Evolutionary conservation across 1,140 invertebrate species (phyloP).

Genomic region (Lineus longissimus): DNA sequence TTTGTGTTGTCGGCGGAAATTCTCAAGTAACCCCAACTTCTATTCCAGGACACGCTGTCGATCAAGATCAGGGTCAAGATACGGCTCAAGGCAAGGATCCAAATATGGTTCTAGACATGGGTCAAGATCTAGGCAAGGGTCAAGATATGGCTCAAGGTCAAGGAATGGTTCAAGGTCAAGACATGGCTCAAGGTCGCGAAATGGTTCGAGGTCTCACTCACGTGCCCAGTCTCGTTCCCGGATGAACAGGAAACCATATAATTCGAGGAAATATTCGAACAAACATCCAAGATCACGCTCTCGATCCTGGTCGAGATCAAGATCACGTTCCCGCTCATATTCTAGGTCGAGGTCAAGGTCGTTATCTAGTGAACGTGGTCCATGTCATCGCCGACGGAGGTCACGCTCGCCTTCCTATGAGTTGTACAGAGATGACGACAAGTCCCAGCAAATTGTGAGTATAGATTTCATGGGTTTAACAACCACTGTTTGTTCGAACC

Average conservation of each 20-base stretch:
- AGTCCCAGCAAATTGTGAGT: conserved; percentile 35
- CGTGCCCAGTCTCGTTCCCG: not conserved
- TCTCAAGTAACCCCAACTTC: too few species aligned
- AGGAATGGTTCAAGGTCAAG: conserved; percentile 15
- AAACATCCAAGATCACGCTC: not conserved
- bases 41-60: not conserved
- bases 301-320: conserved; percentile 11
- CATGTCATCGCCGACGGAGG: too few species aligned
- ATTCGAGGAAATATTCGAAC: not conserved
- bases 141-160: conserved; percentile 27
- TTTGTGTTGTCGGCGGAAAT: too few species aligned
- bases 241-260: not conserved
- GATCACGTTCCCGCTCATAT: conserved; percentile 12
- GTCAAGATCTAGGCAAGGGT: conserved; percentile 34
- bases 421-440: conserved; percentile 41
- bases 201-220: conserved; percentile 27
- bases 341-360: conserved; percentile 6
- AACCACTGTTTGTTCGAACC: not conserved
- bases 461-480: not conserved
- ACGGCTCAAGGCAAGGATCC: conserved; percentile 21
- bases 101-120: conserved; percentile 16
- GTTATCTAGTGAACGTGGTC: too few species aligned
- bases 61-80: conserved; percentile 35
- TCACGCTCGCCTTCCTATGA: not conserved
- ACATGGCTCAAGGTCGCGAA: conserved; percentile 24